These are phyloP conservation scores for Drosophila prolongata DNA, from an alignment of 2,888 invertebrate genomes.

Conservation along the genomic window DNA sequence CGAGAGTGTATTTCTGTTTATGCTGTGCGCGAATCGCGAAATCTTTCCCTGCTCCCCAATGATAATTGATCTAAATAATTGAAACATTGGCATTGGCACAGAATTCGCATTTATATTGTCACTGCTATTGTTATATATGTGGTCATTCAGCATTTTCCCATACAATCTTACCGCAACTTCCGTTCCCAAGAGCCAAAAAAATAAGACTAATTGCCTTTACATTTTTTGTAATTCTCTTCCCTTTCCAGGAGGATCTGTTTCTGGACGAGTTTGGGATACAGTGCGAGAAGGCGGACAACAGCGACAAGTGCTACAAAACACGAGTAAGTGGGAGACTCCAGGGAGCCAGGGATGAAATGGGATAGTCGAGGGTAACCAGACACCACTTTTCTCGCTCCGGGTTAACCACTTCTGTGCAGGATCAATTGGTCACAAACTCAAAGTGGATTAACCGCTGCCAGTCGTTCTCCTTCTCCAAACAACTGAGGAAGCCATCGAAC, in stretches of 20 bases:
- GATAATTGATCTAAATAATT: constrained; percentile 9
- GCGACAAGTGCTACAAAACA: constrained; percentile 75
- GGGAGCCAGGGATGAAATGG: neutral
- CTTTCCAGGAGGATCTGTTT: constrained; percentile 77
- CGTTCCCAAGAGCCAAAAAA: constrained; percentile 35
- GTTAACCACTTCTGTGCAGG: constrained; percentile 39
- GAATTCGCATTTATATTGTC: neutral
- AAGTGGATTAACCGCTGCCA: constrained; percentile 55
- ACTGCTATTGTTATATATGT: constrained; percentile 3
- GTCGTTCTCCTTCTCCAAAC: constrained; percentile 52
- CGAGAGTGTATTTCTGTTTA: constrained; percentile 1
- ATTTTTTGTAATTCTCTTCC: constrained; percentile 4
- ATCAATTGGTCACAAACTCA: constrained; percentile 53
- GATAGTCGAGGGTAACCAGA: constrained; percentile 44
- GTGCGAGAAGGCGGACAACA: constrained; percentile 69
- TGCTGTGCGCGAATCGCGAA: neutral
- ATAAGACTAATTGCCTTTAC: constrained; percentile 13
- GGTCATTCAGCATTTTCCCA: constrained; percentile 15
- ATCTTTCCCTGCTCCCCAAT: constrained; percentile 17
- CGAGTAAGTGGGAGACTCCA: constrained; percentile 71
- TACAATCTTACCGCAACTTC: constrained; percentile 46
- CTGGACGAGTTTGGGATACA: constrained; percentile 79
- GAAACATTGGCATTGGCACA: constrained; percentile 9
- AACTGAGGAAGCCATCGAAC: constrained; percentile 51
- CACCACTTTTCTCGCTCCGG: constrained; percentile 23